A percentile compares a stretch with the other conserved stretches of the same genome.
These are phyloP conservation scores for Scaptomyza hsui DNA, from an alignment of 1,140 invertebrate species.

Conservation along the genomic window DNA sequence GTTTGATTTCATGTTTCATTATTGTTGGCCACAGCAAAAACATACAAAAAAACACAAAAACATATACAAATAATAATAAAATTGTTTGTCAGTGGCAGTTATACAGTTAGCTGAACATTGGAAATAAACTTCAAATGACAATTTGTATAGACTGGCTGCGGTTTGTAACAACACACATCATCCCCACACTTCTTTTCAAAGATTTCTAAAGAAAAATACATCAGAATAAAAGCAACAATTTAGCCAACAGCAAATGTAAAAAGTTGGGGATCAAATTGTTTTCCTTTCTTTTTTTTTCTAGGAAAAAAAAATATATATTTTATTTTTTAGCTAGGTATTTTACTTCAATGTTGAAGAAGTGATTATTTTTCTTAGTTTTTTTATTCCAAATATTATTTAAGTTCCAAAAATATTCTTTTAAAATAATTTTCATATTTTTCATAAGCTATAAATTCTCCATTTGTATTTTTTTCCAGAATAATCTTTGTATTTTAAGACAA, in stretches of 20 bases:
- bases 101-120: slow-evolving; percentile 1
- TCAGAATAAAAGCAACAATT: too few species aligned
- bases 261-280: neutral
- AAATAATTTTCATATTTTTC: too few species aligned
- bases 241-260: too few species aligned
- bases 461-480: too few species aligned
- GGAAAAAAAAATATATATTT: neutral
- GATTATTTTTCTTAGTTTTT: too few species aligned
- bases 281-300: neutral
- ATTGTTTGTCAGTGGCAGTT: slow-evolving; percentile 37
- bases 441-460: too few species aligned
- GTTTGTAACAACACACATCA: neutral
- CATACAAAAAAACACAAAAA: neutral
- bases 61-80: slow-evolving; percentile 22
- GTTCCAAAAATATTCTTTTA: too few species aligned
- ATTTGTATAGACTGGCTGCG: slow-evolving; percentile 22
- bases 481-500: too few species aligned
- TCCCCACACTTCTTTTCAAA: neutral
- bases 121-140: slow-evolving; percentile 13
- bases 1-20: slow-evolving; percentile 36
- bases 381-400: too few species aligned
- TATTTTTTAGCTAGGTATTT: neutral
- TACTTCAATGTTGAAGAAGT: too few species aligned
- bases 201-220: neutral
- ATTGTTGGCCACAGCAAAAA: slow-evolving; percentile 24